phyloP scores from a whole-genome alignment of 1,140 invertebrate species.

The Arctopsyche grandis region DNA sequence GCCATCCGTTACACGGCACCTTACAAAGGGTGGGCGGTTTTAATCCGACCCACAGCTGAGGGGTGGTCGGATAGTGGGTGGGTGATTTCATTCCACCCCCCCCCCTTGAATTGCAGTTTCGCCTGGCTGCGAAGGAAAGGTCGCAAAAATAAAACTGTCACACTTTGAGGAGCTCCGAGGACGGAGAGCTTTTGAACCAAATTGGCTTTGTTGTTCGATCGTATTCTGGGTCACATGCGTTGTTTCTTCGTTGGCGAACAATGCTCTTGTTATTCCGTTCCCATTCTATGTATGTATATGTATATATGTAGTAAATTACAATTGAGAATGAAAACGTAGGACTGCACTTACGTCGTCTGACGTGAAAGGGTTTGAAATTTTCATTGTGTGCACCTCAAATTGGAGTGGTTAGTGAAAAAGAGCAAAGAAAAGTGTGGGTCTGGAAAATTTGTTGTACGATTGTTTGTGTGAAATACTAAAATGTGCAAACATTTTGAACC shows the following conservation, averaged over 20 bases:
- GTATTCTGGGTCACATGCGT: background rate
- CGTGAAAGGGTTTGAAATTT: too few species aligned
- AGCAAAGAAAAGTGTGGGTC: too few species aligned
- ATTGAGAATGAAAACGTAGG: too few species aligned
- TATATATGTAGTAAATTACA: background rate
- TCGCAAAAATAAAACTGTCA: constrained; percentile 18
- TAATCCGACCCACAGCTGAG: constrained; percentile 10
- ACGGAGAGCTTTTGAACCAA: background rate
- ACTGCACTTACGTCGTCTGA: too few species aligned
- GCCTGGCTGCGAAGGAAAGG: background rate
- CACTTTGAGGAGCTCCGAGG: background rate
- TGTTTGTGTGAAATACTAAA: too few species aligned
- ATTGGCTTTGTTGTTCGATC: constrained; percentile 8
- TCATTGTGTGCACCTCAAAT: background rate
- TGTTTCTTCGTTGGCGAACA: background rate
- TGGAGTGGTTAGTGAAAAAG: background rate
- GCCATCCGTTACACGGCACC: constrained; percentile 36
- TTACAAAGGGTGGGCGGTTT: constrained; percentile 40
- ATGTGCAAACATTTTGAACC: too few species aligned
- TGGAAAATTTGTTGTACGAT: too few species aligned
- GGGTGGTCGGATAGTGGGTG: background rate
- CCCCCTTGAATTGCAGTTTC: background rate
- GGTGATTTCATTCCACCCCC: background rate
- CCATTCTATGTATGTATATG: background rate
- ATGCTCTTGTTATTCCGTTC: background rate